Conservation (phyloP, 1,140 invertebrate genomes). For the Drosophila sucinea region DNA sequence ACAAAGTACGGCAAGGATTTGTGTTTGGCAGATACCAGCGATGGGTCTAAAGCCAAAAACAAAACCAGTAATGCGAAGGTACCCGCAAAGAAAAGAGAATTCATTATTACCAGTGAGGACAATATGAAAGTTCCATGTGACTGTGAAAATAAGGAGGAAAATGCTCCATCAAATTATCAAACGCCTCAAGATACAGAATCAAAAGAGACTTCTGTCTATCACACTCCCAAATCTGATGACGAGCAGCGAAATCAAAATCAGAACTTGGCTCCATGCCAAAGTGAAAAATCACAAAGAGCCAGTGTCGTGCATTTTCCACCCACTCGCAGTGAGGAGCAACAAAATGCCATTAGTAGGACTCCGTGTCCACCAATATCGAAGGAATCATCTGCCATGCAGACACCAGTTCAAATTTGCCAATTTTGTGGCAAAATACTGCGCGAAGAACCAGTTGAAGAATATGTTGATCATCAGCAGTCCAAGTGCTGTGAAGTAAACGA, state of each 20-base stretch:
- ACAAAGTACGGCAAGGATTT: slow-evolving; percentile 85
- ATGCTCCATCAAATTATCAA: neutral
- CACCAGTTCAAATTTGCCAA: neutral
- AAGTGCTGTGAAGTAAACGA: neutral
- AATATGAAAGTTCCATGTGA: slow-evolving; percentile 14
- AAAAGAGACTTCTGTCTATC: neutral
- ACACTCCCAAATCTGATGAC: neutral
- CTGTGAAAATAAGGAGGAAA: neutral
- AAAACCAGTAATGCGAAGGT: slow-evolving; percentile 16
- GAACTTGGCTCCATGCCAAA: neutral
- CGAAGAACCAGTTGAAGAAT: neutral
- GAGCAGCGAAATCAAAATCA: neutral
- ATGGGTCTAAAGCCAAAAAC: slow-evolving; percentile 4
- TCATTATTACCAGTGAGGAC: slow-evolving; percentile 36
- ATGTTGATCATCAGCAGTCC: neutral
- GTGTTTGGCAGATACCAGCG: slow-evolving; percentile 27
- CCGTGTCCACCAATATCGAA: neutral
- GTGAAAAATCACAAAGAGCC: neutral
- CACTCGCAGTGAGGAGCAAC: too few species aligned
- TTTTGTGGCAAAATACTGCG: neutral
- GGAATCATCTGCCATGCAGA: neutral
- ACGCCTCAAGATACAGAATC: neutral
- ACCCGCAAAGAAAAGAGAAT: neutral
- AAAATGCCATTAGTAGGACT: neutral
- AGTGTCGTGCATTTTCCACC: neutral